A percentile compares a stretch with the other conserved stretches of the same genome.
These are phyloP conservation scores for Phoxinus dragarum DNA, from an alignment of 2,797 vertebrate genomes.

Conservation along the genomic window DNA sequence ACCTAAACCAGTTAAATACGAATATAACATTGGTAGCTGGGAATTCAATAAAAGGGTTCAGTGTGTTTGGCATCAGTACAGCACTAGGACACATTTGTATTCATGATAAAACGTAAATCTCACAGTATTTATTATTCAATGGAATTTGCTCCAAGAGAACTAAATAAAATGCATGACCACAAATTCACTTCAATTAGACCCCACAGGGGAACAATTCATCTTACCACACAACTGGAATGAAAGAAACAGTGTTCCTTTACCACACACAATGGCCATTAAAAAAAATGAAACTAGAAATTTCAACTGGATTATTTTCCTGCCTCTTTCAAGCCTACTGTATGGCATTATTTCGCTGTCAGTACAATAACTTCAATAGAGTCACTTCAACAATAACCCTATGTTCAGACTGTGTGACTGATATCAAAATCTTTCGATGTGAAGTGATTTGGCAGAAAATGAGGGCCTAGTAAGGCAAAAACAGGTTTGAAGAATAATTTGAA, in stretches of 20 bases:
- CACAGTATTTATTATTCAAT: neutral
- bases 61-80: neutral
- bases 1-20: neutral
- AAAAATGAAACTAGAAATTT: slow-evolving; percentile 16
- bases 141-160: neutral
- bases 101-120: neutral
- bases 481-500: neutral
- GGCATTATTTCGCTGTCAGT: slow-evolving; percentile 2
- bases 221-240: slow-evolving; percentile 25
- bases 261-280: slow-evolving; percentile 12
- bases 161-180: slow-evolving; percentile 22
- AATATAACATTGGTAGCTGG: neutral
- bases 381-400: slow-evolving; percentile 22
- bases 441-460: neutral
- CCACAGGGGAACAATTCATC: slow-evolving; percentile 1
- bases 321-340: slow-evolving; percentile 5
- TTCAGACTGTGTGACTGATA: slow-evolving; percentile 20
- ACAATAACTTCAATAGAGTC: slow-evolving; percentile 32
- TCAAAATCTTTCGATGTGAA: slow-evolving; percentile 9
- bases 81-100: neutral
- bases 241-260: slow-evolving; percentile 12
- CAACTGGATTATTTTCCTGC: slow-evolving; percentile 15
- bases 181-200: slow-evolving; percentile 15
- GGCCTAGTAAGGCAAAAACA: neutral
- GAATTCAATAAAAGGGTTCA: neutral